Conservation (phyloP, 2,797 vertebrate species). For the Tinamus major region DNA sequence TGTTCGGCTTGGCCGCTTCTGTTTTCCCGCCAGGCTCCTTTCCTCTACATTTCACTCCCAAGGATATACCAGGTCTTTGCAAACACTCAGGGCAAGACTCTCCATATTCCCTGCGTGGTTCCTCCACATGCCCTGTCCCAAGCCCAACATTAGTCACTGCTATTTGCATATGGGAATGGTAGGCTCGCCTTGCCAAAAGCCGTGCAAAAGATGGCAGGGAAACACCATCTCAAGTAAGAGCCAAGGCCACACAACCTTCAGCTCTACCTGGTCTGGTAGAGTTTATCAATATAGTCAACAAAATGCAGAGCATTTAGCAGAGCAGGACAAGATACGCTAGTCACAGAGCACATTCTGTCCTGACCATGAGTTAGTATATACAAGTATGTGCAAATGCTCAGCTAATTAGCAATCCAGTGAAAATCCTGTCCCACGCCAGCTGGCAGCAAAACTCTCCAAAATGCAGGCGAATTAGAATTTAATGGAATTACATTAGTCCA, state of each 20-base stretch:
- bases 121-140: not conserved
- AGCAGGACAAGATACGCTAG: not conserved
- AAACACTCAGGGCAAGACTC: not conserved
- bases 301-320: not conserved
- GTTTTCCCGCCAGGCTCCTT: not conserved
- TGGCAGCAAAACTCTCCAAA: not conserved
- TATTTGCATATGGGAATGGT: not conserved
- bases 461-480: not conserved
- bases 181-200: not conserved
- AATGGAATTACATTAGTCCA: not conserved
- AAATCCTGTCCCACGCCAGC: not conserved
- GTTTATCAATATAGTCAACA: not conserved
- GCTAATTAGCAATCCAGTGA: not conserved
- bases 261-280: not conserved
- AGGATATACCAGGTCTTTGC: not conserved
- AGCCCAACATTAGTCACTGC: not conserved
- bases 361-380: not conserved
- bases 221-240: not conserved
- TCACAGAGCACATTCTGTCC: not conserved
- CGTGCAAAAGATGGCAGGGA: not conserved
- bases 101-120: not conserved
- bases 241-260: not conserved
- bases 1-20: fast-evolving
- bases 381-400: not conserved
- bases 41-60: not conserved